Evolutionary conservation across 2,113 vertebrate species (phyloP).

Genomic region (Petaurus breviceps): DNA sequence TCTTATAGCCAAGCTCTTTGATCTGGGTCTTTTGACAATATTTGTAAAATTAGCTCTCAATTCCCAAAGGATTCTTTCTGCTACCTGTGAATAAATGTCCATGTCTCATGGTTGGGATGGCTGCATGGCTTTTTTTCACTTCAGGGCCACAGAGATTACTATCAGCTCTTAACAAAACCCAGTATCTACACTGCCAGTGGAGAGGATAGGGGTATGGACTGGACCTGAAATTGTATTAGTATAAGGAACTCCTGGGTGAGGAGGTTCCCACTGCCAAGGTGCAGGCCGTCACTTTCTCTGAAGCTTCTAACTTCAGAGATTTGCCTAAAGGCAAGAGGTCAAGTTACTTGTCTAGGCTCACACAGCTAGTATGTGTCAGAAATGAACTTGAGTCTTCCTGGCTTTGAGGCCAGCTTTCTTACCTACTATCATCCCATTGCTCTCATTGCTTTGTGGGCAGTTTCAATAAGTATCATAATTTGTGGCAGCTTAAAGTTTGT

Average conservation of each 20-base stretch:
- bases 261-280: not conserved
- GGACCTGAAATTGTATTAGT: not conserved
- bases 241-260: not conserved
- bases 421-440: not conserved
- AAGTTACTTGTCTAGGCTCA: not conserved
- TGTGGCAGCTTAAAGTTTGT: not conserved
- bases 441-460: not conserved
- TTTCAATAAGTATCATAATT: not conserved
- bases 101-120: not conserved
- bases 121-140: not conserved
- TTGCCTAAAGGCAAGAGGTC: not conserved
- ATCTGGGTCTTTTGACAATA: conserved; percentile 55
- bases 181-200: not conserved
- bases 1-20: not conserved
- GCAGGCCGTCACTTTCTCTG: not conserved
- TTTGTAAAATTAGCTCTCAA: not conserved
- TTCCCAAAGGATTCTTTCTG: conserved; percentile 41
- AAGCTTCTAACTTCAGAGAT: not conserved
- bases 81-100: not conserved
- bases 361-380: not conserved
- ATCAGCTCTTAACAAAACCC: not conserved
- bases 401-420: not conserved
- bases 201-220: not conserved
- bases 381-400: not conserved
- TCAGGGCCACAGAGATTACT: not conserved